Conservation (phyloP, 1,140 invertebrate genomes). For the Scaptomyza hsui region DNA sequence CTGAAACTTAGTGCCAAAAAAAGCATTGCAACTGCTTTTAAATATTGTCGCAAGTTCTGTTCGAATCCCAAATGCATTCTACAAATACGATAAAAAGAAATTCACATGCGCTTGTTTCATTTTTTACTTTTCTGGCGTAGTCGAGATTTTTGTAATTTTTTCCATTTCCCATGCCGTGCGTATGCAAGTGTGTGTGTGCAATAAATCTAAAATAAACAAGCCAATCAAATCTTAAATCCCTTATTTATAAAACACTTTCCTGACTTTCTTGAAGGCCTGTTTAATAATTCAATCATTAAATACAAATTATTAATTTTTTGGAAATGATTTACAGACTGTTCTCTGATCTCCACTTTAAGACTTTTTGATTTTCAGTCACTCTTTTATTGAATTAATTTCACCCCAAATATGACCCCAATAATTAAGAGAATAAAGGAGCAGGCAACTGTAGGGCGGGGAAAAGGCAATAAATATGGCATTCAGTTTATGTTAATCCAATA, state of each 20-base stretch:
- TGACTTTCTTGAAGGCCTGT: too few relatives aligned
- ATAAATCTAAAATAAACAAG: too few relatives aligned
- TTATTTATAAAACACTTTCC: too few relatives aligned
- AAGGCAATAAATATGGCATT: slow-evolving; percentile 40
- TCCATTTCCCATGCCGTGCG: too few relatives aligned
- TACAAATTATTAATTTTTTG: slow-evolving; percentile 11
- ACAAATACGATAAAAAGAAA: too few relatives aligned
- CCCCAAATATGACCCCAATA: slow-evolving; percentile 25
- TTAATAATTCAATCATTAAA: neutral
- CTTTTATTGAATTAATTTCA: neutral
- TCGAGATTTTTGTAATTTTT: too few relatives aligned
- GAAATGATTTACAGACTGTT: slow-evolving; percentile 1
- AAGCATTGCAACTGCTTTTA: slow-evolving; percentile 12
- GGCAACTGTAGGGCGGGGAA: neutral
- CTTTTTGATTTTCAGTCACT: neutral
- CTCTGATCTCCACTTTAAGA: slow-evolving; percentile 3
- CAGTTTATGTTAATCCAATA: slow-evolving; percentile 79
- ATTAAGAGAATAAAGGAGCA: slow-evolving; percentile 14
- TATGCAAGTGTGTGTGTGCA: too few relatives aligned
- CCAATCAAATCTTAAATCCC: too few relatives aligned
- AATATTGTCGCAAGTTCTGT: slow-evolving; percentile 10
- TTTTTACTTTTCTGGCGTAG: too few relatives aligned
- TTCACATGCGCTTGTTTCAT: too few relatives aligned
- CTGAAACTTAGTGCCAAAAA: too few relatives aligned
- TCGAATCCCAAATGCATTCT: neutral